These are phyloP conservation scores for Phytoseiulus persimilis DNA, from an alignment of 2,888 invertebrate species.

Conservation along the genomic window DNA sequence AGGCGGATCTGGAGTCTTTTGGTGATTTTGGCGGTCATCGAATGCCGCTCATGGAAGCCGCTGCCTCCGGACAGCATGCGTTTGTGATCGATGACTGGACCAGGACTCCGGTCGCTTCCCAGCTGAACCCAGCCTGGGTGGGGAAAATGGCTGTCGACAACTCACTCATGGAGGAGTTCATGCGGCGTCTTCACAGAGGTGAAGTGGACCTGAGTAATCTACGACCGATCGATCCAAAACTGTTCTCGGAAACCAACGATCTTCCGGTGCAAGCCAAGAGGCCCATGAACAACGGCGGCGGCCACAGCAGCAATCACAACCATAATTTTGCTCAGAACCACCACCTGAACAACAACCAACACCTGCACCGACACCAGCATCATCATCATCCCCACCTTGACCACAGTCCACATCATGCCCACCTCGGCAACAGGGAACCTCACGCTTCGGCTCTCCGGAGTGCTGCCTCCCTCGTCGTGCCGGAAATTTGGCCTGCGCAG, in stretches of 20 bases:
- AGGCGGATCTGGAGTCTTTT: background rate
- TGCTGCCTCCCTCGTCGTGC: background rate
- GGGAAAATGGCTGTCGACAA: constrained; percentile 23
- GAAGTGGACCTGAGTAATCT: constrained; percentile 22
- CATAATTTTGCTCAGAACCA: background rate
- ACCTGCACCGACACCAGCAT: background rate
- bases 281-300: background rate
- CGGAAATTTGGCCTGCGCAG: background rate
- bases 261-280: background rate
- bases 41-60: background rate
- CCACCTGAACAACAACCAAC: background rate
- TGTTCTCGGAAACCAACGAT: background rate
- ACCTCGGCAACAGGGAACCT: background rate
- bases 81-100: constrained; percentile 27
- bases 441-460: background rate
- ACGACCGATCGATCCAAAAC: background rate
- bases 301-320: background rate
- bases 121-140: constrained; percentile 14
- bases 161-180: constrained; percentile 28
- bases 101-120: background rate
- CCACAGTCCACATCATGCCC: too few species aligned
- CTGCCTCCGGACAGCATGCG: background rate
- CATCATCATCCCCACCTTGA: background rate
- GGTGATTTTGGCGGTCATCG: background rate
- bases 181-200: background rate